Base-by-base conservation (phyloP, 1,140 invertebrate species). In the Lepidurus apus region DNA sequence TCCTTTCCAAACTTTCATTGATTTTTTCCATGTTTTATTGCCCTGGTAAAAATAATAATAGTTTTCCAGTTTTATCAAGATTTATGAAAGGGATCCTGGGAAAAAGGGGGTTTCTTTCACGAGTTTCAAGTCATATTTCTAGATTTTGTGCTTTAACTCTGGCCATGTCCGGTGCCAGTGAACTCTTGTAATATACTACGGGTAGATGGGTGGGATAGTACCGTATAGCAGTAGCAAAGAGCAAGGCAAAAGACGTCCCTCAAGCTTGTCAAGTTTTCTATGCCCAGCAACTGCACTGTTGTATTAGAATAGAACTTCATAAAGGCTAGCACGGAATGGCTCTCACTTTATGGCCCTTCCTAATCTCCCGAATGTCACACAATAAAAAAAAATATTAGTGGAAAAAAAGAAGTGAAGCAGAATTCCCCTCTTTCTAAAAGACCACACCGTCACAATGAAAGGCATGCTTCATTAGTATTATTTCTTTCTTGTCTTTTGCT, bases 81-180 rank as follows among this genome's bases (percentile, higher is more conserved):
- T 34, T 34, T 34, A 34, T 34, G 34, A 34, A 34, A 34, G 34
- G 34, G 34, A 4, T 34, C 53, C 21, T 65, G 8, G 6, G 53
- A 65, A 7, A n/a, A n/a, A 21, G 1, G 53, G 21, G 45, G 4
- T 13, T 65, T 21, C 17, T 65, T 65, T 65, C 17, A 17, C n/a
- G 53, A 21, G 17, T n/a, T 65, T 21, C 17, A 65, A 65, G 53
- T 21, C 34, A 21, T 21, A 65, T 17, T n/a, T n/a, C 53, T 65
- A n/a, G 6, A 65, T 7, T 65, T 65, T 7, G 53, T n/a, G 53
- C 53, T 65, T 65, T 65, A 65, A 65, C 21, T 65, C 53, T 17
- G 21, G 53, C 53, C 53, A 65, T 65, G 53, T 65, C 53, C 53
- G 53, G 53, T 65, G 53, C 53, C 53, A 65, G 53, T 65, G 53